phyloP scores from a whole-genome alignment of 1,140 invertebrate species.

The Cylas formicarius region DNA sequence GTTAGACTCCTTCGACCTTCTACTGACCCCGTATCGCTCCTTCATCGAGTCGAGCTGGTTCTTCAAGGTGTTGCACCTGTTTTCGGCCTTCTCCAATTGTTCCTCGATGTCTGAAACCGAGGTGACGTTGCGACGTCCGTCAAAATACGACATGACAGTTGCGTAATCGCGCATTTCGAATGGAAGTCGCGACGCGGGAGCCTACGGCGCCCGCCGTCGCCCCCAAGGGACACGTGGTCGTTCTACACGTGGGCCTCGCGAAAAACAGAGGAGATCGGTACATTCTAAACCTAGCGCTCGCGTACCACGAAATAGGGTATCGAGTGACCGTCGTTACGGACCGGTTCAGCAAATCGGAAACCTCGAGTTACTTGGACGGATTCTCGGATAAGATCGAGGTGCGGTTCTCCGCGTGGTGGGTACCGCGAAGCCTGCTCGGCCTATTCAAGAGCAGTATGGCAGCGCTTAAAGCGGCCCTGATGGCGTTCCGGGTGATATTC shows the following conservation, averaged over 20 bases:
- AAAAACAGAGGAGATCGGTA: constrained; percentile 31
- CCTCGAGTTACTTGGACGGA: constrained; percentile 29
- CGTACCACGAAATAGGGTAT: constrained; percentile 27
- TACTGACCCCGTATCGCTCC: constrained; percentile 29
- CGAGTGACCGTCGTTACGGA: constrained; percentile 30
- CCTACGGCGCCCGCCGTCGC: background rate
- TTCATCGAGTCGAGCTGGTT: constrained; percentile 42
- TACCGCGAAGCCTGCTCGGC: constrained; percentile 25
- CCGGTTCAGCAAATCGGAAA: constrained; percentile 24
- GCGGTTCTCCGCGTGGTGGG: constrained; percentile 29
- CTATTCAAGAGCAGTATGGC: constrained; percentile 18
- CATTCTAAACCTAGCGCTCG: constrained; percentile 29
- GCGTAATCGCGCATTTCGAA: constrained; percentile 5
- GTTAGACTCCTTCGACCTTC: constrained; percentile 26
- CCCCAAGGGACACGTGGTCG: constrained; percentile 15
- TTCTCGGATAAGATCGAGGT: constrained; percentile 20
- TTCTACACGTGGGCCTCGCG: constrained; percentile 33
- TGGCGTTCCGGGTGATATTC: constrained; percentile 29
- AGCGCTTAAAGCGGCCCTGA: constrained; percentile 21
- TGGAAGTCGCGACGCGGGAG: constrained; percentile 2
- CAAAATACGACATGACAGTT: constrained; percentile 1
- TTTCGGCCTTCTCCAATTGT: constrained; percentile 40
- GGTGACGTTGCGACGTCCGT: background rate
- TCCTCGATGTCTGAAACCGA: constrained; percentile 38
- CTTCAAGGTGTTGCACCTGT: constrained; percentile 39